Evolutionary conservation across 92 coral and sea anemone species (phyloP).

Genomic region (Porites divaricata): DNA sequence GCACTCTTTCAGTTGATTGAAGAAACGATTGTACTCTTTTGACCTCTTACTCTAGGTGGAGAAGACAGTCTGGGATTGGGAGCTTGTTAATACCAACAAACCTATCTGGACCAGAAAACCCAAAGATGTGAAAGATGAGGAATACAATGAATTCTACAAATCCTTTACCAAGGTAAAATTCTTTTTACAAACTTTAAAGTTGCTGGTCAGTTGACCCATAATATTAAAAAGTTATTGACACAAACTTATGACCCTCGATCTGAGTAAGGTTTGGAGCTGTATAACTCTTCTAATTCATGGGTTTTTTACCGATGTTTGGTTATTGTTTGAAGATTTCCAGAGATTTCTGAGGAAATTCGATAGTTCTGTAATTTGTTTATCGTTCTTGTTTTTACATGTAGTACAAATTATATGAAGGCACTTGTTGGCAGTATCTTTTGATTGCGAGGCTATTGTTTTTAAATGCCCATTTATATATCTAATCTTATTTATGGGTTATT

Average conservation of each 20-base stretch:
- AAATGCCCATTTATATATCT: background rate
- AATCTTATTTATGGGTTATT: background rate
- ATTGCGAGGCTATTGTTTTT: background rate
- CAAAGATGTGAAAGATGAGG: conserved; percentile 94
- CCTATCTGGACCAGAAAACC: conserved; percentile 99
- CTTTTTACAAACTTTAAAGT: too few relatives aligned
- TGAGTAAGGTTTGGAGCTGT: too few relatives aligned
- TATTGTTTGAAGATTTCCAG: too few relatives aligned
- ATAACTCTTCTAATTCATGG: too few relatives aligned
- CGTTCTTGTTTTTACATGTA: too few relatives aligned
- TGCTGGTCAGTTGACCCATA: background rate
- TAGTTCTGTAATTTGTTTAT: too few relatives aligned
- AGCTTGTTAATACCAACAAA: conserved; percentile 93
- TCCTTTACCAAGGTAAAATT: conserved; percentile 90
- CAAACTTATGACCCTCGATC: too few relatives aligned
- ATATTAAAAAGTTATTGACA: too few relatives aligned
- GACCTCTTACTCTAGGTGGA: conserved; percentile 71
- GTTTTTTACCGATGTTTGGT: too few relatives aligned
- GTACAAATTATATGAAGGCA: too few relatives aligned
- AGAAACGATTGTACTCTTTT: background rate
- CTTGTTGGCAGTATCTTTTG: too few relatives aligned
- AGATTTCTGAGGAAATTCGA: too few relatives aligned
- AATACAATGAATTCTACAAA: conserved; percentile 95
- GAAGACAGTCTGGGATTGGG: conserved; percentile 99
- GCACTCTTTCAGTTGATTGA: background rate